Evolutionary conservation across 2,888 invertebrate genomes (phyloP), one percentile per base, ranked within the genome.

Genomic region (Malthinus flaveolus): DNA sequence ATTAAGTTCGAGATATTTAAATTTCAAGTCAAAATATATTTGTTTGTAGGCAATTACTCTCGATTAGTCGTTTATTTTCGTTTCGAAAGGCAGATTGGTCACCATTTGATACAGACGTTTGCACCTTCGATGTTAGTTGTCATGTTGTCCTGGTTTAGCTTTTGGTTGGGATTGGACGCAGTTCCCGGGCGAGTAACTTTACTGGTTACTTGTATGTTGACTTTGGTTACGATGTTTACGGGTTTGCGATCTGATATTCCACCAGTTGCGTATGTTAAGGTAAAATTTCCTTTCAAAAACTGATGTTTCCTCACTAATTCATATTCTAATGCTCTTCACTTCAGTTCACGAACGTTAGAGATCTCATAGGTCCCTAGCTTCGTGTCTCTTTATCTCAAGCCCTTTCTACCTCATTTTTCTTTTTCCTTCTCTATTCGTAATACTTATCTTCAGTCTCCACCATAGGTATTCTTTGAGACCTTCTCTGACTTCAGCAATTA

Each of bases 221-320:
- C 92, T 0, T 79, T 93, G 37, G 91, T 92, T 44, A 93, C 92
- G 12, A 91, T 92, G 90, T 93, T 93, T 70, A 91, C 91, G 4
- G 91, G 91, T 0, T 76, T 91, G 9, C 82, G 90, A 71, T 89
- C 89, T 49, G 90, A 91, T 76, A 89, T 93, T 69, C 93, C 92
- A 32, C 91, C 92, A 34, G 92, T 93, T 7, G 92, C 92, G 49
- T 93, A 93, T 77, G 88, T 93, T 3, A 93, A 92, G 84, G 93
- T 91, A 79, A 72, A 31, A n/a, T n/a, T n/a, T n/a, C n/a, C n/a
- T n/a, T n/a, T n/a, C n/a, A n/a, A n/a, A n/a, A n/a, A n/a, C n/a
- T n/a, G n/a, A n/a, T n/a, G n/a, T n/a, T n/a, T n/a, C n/a, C n/a
- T n/a, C n/a, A n/a, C n/a, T n/a, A n/a, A n/a, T n/a, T n/a, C n/a